A percentile compares a stretch with the other conserved stretches of the same genome.
Conservation (phyloP, 2,888 invertebrate genomes). For the Zootermopsis nevadensis region DNA sequence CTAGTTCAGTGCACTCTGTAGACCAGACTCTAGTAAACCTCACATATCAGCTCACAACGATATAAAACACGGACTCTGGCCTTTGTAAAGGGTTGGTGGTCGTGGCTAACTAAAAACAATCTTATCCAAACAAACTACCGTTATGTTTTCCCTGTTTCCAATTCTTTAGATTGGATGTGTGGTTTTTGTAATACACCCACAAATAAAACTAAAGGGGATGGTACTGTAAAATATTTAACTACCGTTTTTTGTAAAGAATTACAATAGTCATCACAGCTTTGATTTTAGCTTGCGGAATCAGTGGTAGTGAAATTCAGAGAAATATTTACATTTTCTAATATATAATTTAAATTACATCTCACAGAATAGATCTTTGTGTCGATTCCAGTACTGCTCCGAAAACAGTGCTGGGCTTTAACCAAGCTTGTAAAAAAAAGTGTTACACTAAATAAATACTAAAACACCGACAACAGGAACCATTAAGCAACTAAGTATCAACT, state of each 20-base stretch:
- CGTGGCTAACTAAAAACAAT: conserved; percentile 24
- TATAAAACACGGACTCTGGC: background rate
- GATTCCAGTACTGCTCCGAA: background rate
- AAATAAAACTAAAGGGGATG: background rate
- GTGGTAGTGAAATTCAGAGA: background rate
- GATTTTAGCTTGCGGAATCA: background rate
- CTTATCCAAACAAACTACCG: background rate
- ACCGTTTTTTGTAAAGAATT: background rate
- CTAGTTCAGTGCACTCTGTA: background rate
- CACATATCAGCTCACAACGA: conserved; percentile 15
- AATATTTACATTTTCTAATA: background rate
- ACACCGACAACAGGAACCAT: too few relatives aligned
- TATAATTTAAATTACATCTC: conserved; percentile 22
- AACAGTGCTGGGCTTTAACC: too few relatives aligned
- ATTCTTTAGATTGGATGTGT: background rate
- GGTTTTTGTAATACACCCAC: background rate
- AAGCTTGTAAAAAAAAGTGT: too few relatives aligned
- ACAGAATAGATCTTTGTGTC: background rate
- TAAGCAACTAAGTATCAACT: too few relatives aligned
- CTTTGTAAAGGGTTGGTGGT: background rate
- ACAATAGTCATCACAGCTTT: conserved; percentile 13
- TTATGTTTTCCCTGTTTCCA: background rate
- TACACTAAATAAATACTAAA: too few relatives aligned
- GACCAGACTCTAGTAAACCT: conserved; percentile 33
- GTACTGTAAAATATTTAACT: background rate